Percentiles rank a stretch among this genome's conserved stretches.
These are phyloP conservation scores for Dromius quadrimaculatus DNA, from an alignment of 2,888 invertebrate genomes.

Conservation along the genomic window DNA sequence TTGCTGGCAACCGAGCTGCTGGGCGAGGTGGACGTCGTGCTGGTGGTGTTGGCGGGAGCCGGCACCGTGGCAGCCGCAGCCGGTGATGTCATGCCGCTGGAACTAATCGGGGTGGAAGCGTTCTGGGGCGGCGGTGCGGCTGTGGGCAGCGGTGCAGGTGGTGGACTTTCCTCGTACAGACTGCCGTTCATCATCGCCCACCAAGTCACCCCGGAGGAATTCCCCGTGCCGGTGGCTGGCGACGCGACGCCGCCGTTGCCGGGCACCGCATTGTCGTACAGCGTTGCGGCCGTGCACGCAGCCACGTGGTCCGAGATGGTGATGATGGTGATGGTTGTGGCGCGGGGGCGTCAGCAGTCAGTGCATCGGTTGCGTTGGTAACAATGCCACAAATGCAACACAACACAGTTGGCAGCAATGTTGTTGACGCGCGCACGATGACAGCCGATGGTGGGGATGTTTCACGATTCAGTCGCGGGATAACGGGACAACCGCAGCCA, in stretches of 20 bases:
- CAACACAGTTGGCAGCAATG: constrained; percentile 57
- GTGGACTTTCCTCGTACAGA: constrained; percentile 79
- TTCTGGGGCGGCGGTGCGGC: constrained; percentile 59
- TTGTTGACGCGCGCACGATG: constrained; percentile 60
- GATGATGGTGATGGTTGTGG: constrained; percentile 71
- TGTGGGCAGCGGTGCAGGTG: constrained; percentile 68
- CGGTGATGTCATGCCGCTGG: constrained; percentile 68
- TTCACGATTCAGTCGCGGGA: constrained; percentile 68
- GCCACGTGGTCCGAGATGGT: constrained; percentile 81
- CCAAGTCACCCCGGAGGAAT: constrained; percentile 87
- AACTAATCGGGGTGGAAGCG: constrained; percentile 68
- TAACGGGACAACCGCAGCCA: constrained; percentile 50
- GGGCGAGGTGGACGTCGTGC: constrained; percentile 74
- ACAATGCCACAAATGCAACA: constrained; percentile 46
- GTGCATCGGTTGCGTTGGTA: not conserved
- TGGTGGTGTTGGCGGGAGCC: constrained; percentile 75
- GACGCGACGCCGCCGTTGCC: constrained; percentile 73
- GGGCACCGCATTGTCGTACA: constrained; percentile 85
- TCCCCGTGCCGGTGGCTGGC: constrained; percentile 85
- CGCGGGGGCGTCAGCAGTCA: constrained; percentile 55
- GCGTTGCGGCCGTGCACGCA: constrained; percentile 81
- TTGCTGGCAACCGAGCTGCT: constrained; percentile 75
- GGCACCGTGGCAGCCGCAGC: constrained; percentile 64
- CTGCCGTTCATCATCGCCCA: constrained; percentile 89
- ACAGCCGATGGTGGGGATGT: constrained; percentile 62